Conservation (phyloP, 1,140 invertebrate species). For the Pemphigus obesinymphae region DNA sequence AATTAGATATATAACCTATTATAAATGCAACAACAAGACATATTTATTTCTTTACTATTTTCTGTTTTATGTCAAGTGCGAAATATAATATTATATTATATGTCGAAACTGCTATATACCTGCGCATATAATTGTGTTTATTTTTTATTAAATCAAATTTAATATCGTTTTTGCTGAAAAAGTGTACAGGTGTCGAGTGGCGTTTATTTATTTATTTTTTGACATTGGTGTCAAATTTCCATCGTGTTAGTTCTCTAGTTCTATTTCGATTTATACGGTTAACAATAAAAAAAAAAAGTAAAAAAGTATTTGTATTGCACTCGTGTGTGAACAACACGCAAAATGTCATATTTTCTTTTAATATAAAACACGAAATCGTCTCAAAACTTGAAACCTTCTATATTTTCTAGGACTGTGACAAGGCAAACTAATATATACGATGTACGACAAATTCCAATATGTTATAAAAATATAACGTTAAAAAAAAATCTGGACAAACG, state of each 20-base stretch:
- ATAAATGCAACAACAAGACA: neutral
- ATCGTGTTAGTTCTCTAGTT: neutral
- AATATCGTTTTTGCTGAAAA: neutral
- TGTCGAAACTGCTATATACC: neutral
- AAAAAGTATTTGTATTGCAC: neutral
- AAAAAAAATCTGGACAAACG: too few species aligned
- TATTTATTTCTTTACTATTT: neutral
- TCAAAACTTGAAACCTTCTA: neutral
- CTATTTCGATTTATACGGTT: neutral
- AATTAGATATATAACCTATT: neutral
- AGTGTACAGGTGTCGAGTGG: neutral
- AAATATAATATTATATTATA: too few species aligned
- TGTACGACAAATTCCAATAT: too few species aligned
- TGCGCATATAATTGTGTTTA: neutral
- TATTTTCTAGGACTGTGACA: too few species aligned
- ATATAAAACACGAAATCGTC: neutral
- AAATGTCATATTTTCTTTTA: conserved; percentile 15
- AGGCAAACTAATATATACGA: too few species aligned
- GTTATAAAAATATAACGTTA: too few species aligned
- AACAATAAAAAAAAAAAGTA: neutral
- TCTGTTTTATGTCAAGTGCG: neutral
- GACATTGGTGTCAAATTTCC: neutral
- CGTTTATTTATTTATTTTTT: conserved; percentile 1
- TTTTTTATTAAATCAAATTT: conserved; percentile 18
- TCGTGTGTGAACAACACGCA: neutral